These are phyloP conservation scores for Grallaria varia DNA, from an alignment of 2,113 vertebrate species.

Conservation along the genomic window DNA sequence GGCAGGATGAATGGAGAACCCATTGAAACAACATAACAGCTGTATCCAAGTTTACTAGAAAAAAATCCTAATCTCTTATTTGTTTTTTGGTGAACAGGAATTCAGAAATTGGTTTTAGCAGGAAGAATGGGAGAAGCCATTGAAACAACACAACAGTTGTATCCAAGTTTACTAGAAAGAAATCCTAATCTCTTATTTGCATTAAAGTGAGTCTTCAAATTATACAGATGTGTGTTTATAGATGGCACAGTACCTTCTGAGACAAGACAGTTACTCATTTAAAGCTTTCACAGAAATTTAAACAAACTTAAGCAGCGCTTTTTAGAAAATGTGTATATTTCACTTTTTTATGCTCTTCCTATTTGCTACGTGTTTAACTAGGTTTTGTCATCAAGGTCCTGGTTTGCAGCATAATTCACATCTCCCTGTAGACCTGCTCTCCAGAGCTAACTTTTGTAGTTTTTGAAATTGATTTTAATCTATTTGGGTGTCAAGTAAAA, in stretches of 20 bases:
- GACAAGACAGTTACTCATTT: constrained; percentile 55
- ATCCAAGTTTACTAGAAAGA: constrained; percentile 97
- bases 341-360: constrained; percentile 37
- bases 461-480: not conserved
- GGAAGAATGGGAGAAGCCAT: constrained; percentile 99
- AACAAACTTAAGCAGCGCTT: constrained; percentile 30
- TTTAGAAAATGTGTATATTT: constrained; percentile 44
- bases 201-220: constrained; percentile 88
- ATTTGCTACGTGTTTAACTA: constrained; percentile 42
- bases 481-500: not conserved
- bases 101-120: constrained; percentile 98
- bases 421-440: not conserved
- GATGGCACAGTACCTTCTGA: constrained; percentile 59
- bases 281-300: constrained; percentile 32
- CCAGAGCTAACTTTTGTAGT: not conserved
- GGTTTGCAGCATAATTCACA: constrained; percentile 36
- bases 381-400: constrained; percentile 39
- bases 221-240: constrained; percentile 66
- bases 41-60: constrained; percentile 96
- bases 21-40: constrained; percentile 96
- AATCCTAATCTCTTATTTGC: constrained; percentile 98
- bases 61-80: constrained; percentile 92
- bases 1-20: constrained; percentile 97
- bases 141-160: constrained; percentile 97
- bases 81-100: constrained; percentile 84